phyloP scores from a whole-genome alignment of 2,888 invertebrate species.

The Eurytoma californica region DNA sequence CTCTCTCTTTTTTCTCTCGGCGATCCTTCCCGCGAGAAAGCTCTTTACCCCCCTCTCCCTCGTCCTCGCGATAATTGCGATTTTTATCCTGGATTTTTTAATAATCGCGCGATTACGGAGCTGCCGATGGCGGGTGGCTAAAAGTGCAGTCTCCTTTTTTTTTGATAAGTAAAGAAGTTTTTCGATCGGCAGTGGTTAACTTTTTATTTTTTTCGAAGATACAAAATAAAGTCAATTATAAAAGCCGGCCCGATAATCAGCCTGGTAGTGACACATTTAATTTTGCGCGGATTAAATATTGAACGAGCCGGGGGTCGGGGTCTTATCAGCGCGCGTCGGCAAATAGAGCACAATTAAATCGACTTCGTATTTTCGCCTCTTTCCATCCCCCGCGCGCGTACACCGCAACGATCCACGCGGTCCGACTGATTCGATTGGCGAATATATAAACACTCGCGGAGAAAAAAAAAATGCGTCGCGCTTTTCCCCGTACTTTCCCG shows the following conservation, averaged over 20 bases:
- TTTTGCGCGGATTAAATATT: constrained; percentile 35
- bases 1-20: constrained; percentile 12
- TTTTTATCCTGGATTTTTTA: constrained; percentile 17
- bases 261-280: constrained; percentile 42
- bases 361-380: not conserved
- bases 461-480: not conserved
- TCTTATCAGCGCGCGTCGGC: constrained; percentile 4
- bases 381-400: no score
- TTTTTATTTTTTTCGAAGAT: not conserved
- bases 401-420: no score
- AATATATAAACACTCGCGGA: no score
- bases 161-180: not conserved
- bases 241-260: constrained; percentile 27
- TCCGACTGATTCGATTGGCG: no score
- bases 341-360: constrained; percentile 20
- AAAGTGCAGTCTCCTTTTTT: not conserved
- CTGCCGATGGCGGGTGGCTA: not conserved
- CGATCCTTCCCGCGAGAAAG: constrained; percentile 43
- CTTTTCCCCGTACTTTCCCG: constrained; percentile 1
- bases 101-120: not conserved
- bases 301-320: constrained; percentile 1
- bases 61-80: constrained; percentile 7
- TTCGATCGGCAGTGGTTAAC: not conserved
- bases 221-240: constrained; percentile 34
- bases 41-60: constrained; percentile 37